Evolutionary conservation across 2,113 vertebrate genomes (phyloP), one percentile per base, ranked within the genome.

Genomic region (Podocnemis expansa): DNA sequence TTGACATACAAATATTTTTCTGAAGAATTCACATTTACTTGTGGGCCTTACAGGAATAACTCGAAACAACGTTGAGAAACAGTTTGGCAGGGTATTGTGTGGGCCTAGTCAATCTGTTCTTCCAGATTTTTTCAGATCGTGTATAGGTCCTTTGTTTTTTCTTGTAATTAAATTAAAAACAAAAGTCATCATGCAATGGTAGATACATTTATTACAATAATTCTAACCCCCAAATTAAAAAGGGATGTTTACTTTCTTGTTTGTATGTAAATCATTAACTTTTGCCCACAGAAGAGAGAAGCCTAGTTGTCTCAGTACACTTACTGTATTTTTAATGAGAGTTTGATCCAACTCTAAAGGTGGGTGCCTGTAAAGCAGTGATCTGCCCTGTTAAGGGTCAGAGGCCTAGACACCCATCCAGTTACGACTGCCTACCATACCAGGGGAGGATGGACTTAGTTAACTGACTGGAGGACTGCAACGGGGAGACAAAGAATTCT

Each of bases 221-320:
- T 80, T 41, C 38, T 43, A 43, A 43, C 41, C 2, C 0, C 0
- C 43, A 58, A 14, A 75, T 90, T 89, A 25, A 10, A 60, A 89
- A 93, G 75, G 67, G 17, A 14, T 8, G 19, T 16, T 78, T 7
- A 55, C 82, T 79, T 82, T 70, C 12, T 31, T 21, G 45, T 84
- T 89, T 7, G 31, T 80, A 43, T 25, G 43, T 13, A 80, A 84
- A 93, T 11, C 22, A 78, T 13, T 88, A 0, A 52, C 87, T 94
- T 91, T 60, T 85, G 3, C 25, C 47, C 4, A 55, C 24, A 5
- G 70, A 76, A 75, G 58, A 56, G 8, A 86, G 31, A 1, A 86
- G 0, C 5, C 6, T 70, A 6, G 38, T 85, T 80, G 41, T 78
- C 0, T 49, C 2, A 25, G 4, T 51, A 34, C 1, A 31, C 56